phyloP scores from a whole-genome alignment of 2,888 invertebrate genomes.

The Synanthedon vespiformis region DNA sequence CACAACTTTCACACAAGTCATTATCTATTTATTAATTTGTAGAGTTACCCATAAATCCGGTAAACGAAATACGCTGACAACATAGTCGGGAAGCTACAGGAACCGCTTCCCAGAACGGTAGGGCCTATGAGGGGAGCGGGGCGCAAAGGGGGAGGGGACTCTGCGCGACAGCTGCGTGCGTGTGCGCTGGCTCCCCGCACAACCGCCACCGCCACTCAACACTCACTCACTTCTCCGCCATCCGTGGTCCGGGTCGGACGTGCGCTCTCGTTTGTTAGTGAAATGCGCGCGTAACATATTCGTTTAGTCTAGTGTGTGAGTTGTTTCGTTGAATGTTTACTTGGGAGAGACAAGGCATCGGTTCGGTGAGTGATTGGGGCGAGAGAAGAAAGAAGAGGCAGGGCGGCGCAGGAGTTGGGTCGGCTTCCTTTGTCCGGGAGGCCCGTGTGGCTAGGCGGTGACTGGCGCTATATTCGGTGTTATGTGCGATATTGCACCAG shows the following conservation, averaged over 20 bases:
- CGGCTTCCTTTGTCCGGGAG: constrained; percentile 51
- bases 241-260: constrained; percentile 28
- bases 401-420: constrained; percentile 45
- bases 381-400: background rate
- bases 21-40: background rate
- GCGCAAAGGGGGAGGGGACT: constrained; percentile 31
- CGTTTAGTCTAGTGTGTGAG: constrained; percentile 19
- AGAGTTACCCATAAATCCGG: constrained; percentile 22
- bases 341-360: background rate
- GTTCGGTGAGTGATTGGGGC: background rate
- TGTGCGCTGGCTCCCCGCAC: constrained; percentile 42
- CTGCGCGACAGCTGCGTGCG: constrained; percentile 62
- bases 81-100: constrained; percentile 64
- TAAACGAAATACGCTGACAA: constrained; percentile 35
- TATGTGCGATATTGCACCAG: constrained; percentile 68
- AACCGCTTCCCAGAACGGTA: constrained; percentile 71
- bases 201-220: constrained; percentile 17
- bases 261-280: constrained; percentile 14
- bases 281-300: constrained; percentile 42
- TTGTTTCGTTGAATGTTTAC: constrained; percentile 13
- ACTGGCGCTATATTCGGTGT: constrained; percentile 66
- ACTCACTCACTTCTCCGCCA: constrained; percentile 36
- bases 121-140: constrained; percentile 43
- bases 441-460: constrained; percentile 66
- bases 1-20: constrained; percentile 44